Evolutionary conservation across 2,888 invertebrate genomes (phyloP), one percentile per base, ranked within the genome.

Genomic region (Euplexia lucipara): DNA sequence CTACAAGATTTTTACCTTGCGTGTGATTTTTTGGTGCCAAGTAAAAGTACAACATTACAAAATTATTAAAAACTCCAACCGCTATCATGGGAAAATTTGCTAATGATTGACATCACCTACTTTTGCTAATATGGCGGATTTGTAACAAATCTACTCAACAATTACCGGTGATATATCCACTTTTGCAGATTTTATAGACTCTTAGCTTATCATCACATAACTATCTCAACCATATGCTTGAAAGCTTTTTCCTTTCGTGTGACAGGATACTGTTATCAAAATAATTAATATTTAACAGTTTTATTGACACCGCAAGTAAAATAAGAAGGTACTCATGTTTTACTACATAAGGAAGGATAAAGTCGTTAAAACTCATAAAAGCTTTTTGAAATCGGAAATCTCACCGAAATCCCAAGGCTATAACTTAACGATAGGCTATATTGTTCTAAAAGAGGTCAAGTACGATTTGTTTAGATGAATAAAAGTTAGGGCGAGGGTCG

Each of bases 381-480:
- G 56, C 57, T 71, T 65, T 69, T 63, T 20, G 53, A 64, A 75
- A 56, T 54, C 30, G 61, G 30, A 63, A 47, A 45, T 54, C 9
- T 47, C 63, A 61, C 30, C 61, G 30, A 63, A 47, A 45, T 54
- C 9, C 49, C 63, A 61, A 69, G 66, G 54, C 51, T 59, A 53
- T 47, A 61, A 41, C 20, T 45, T 39, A 54, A 66, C 60, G 49
- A 34, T 41, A 54, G 42, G 34, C 30, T 49, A 60, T 49, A 60
- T 80, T 72, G 74, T 75, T 79, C 64, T 59, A 39, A 68, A 75
- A 26, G 48, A 75, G 75, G 70, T 73, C 75, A 73, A 63, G 63
- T 41, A 56, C 52, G 41, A 49, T 42, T 65, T 42, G 39, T 58
- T 41, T 47, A 35, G 18, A 57, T 48, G 35, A 44, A 51, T 77